Percentiles rank a stretch among this genome's conserved stretches.
Evolutionary conservation across 2,113 vertebrate species (phyloP).

Genomic region (Anseranas semipalmata): DNA sequence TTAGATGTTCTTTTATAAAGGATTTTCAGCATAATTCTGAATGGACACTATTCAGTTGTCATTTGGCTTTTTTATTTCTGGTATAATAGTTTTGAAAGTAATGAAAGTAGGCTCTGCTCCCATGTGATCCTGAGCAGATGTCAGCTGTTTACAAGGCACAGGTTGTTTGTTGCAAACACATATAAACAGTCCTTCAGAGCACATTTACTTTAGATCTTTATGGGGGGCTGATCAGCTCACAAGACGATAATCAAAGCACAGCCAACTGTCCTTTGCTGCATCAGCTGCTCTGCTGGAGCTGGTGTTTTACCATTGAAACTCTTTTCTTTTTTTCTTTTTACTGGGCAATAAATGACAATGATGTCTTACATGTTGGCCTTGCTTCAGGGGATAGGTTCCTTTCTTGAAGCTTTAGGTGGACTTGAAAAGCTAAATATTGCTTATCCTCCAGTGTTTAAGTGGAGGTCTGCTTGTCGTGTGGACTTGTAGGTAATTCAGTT

Average conservation of each 20-base stretch:
- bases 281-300: slow-evolving; percentile 71
- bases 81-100: slow-evolving; percentile 12
- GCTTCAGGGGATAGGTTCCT: slow-evolving; percentile 59
- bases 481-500: slow-evolving; percentile 72
- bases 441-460: neutral
- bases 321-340: slow-evolving; percentile 26
- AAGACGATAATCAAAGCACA: slow-evolving; percentile 41
- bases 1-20: neutral
- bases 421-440: slow-evolving; percentile 60
- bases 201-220: slow-evolving; percentile 68
- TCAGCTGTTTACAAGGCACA: slow-evolving; percentile 64
- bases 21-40: neutral
- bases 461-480: slow-evolving; percentile 68
- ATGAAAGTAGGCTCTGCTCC: neutral
- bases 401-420: slow-evolving; percentile 60
- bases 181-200: slow-evolving; percentile 53
- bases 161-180: slow-evolving; percentile 65
- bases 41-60: neutral
- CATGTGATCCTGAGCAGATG: slow-evolving; percentile 62
- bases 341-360: slow-evolving; percentile 69
- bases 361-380: slow-evolving; percentile 66
- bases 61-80: slow-evolving; percentile 4
- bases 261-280: slow-evolving; percentile 71
- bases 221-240: slow-evolving; percentile 42
- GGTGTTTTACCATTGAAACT: slow-evolving; percentile 53